Conservation (phyloP, 2,888 invertebrate species). For the Homarus gammarus region DNA sequence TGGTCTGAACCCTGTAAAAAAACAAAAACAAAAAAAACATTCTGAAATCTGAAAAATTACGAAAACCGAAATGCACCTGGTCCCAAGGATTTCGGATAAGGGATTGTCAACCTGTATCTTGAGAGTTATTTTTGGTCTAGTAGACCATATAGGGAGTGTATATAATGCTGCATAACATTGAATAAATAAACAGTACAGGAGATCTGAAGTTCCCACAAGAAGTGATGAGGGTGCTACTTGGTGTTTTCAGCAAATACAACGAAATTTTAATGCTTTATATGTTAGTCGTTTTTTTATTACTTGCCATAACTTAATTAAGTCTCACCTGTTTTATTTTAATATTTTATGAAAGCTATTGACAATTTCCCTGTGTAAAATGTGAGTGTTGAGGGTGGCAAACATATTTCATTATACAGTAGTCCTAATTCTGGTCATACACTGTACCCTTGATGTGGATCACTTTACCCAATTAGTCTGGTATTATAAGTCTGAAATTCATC, state of each 20-base stretch:
- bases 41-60: no score
- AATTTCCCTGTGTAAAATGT: slow-evolving; percentile 6
- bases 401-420: slow-evolving; percentile 2
- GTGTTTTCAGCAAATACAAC: slow-evolving; percentile 50
- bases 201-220: slow-evolving; percentile 54
- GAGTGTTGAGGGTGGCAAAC: background rate
- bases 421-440: slow-evolving; percentile 56
- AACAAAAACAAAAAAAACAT: no score
- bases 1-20: no score
- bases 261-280: slow-evolving; percentile 44
- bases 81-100: no score
- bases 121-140: slow-evolving; percentile 22
- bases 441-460: slow-evolving; percentile 3
- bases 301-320: slow-evolving; percentile 7
- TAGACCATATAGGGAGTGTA: slow-evolving; percentile 3
- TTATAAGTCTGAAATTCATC: background rate
- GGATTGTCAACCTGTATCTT: background rate
- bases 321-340: background rate
- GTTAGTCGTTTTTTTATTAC: slow-evolving; percentile 36
- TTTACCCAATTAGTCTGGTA: no score
- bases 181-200: slow-evolving; percentile 9
- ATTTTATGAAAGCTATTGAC: background rate
- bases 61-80: no score
- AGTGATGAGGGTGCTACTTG: slow-evolving; percentile 44
- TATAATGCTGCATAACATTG: background rate